Evolutionary conservation across 2,113 vertebrate genomes (phyloP).

Genomic region (Sclerurus mexicanus): DNA sequence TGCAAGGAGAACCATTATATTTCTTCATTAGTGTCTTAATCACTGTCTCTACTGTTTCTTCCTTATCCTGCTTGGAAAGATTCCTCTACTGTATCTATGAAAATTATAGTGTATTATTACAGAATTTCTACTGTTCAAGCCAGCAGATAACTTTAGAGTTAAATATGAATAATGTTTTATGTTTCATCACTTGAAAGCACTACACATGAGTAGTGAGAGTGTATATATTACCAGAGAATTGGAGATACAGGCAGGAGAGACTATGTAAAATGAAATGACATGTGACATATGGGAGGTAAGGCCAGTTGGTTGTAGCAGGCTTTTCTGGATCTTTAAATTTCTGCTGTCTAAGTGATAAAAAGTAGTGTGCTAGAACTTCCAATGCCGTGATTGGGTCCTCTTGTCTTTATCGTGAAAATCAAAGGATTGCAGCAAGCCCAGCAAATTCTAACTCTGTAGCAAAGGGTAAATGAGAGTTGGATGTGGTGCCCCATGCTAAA

Average conservation of each 20-base stretch:
- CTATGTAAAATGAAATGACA: neutral
- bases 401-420: neutral
- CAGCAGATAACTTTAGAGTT: neutral
- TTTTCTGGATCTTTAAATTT: neutral
- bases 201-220: neutral
- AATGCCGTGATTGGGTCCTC: neutral
- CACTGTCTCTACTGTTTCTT: neutral
- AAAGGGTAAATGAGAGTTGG: neutral
- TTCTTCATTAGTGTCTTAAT: neutral
- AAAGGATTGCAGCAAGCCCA: neutral
- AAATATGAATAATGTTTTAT: neutral
- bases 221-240: neutral
- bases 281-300: neutral
- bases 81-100: neutral
- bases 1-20: neutral
- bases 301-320: neutral
- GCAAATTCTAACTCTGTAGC: neutral
- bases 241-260: neutral
- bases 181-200: neutral
- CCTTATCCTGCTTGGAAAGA: neutral
- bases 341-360: neutral
- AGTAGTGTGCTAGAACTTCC: neutral
- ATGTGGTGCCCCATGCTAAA: neutral
- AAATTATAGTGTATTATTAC: neutral
- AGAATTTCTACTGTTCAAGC: neutral